Base-by-base conservation (phyloP, 2,113 vertebrate genomes). In the Cathartes aura region DNA sequence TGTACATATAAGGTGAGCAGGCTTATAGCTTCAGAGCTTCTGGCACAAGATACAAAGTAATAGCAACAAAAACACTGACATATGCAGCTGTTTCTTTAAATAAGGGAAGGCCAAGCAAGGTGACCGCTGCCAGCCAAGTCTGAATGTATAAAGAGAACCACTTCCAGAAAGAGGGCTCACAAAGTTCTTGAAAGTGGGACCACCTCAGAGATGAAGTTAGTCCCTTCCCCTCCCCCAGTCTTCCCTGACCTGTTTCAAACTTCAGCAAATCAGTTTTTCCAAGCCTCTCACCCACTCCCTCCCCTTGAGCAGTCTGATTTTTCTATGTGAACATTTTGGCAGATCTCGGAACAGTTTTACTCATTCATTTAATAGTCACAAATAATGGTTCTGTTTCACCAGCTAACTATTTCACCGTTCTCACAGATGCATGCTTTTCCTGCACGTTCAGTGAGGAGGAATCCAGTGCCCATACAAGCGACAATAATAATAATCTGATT, bases 151-250 rank as follows among this genome's bases (percentile, higher is more conserved):
- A 98, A 98, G 96, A 97, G 97, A 98, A 90, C 92, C 98, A 97
- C 97, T 98, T 98, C 98, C 96, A 98, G 97, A 96, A 97, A 98
- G 96, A 96, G 97, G 96, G 80, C 96, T 97, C 94, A 95, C 89
- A 97, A 97, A 91, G 85, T 96, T 96, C 95, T 96, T 97, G 92
- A 98, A 98, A 98, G 94, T 92, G 94, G 85, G 98, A 98, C 98
- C 98, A 98, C 98, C 98, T 97, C 88, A 86, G 97, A 98, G 98
- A 98, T 97, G 93, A 97, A 98, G 94, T 96, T 97, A 76, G 96
- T 91, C 89, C 82, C 84, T 93, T 97, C 95, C 85, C 95, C 75
- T 94, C 90, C 96, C 82, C 90, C 88, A 70, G n/a, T 78, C 88
- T 76, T 96, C 97, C 68, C 73, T 93, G 97, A 98, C 95, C 98